Evolutionary conservation across 2,888 invertebrate genomes (phyloP).

Genomic region (Ophion slaviceki): DNA sequence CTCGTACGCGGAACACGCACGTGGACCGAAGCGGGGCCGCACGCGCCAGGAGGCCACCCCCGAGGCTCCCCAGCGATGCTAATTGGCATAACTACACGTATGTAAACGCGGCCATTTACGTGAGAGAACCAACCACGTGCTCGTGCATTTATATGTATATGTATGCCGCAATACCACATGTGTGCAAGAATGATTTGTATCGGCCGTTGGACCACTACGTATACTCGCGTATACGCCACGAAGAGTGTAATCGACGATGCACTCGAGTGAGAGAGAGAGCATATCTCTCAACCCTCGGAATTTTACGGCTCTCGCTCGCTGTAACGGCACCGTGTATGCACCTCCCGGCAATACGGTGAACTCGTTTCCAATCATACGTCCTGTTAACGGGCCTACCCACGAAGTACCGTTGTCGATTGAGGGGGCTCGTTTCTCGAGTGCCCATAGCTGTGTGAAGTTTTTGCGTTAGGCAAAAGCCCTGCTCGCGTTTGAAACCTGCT

Average conservation of each 20-base stretch:
- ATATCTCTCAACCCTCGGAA: conserved; percentile 6
- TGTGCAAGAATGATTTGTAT: conserved; percentile 68
- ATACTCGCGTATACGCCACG: not conserved
- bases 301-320: conserved; percentile 19
- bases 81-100: conserved; percentile 60
- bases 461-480: not conserved
- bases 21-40: conserved; percentile 36
- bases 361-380: conserved; percentile 46
- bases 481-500: not conserved
- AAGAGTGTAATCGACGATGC: conserved; percentile 55
- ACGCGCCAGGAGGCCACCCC: conserved; percentile 65
- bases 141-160: not conserved
- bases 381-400: conserved; percentile 5
- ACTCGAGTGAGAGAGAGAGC: conserved; percentile 12
- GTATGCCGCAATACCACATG: conserved; percentile 38
- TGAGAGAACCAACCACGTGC: conserved; percentile 38
- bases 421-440: conserved; percentile 38
- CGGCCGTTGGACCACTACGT: conserved; percentile 32
- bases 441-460: not conserved
- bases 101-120: conserved; percentile 44
- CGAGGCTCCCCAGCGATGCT: conserved; percentile 62
- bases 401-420: conserved; percentile 45
- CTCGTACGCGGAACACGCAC: not conserved
- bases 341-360: conserved; percentile 60
- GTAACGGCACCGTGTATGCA: conserved; percentile 53